phyloP scores from a whole-genome alignment of 1,140 invertebrate species.

The Atopsyche davidsoni region DNA sequence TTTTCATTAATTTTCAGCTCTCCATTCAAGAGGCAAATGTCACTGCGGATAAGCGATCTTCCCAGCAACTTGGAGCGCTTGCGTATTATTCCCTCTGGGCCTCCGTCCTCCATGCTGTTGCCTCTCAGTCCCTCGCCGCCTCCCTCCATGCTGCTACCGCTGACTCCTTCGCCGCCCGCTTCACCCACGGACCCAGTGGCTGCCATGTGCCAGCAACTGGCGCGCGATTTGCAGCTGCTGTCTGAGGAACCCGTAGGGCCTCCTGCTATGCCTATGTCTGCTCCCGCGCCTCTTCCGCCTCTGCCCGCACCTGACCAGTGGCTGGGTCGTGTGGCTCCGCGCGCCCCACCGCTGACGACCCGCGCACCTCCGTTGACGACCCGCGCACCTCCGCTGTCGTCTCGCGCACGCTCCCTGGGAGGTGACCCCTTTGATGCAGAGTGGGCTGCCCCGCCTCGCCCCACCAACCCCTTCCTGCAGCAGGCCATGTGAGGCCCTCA shows the following conservation, averaged over 20 bases:
- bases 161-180: conserved; percentile 30
- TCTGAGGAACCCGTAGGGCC: conserved; percentile 37
- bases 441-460: conserved; percentile 62
- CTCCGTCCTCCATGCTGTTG: conserved; percentile 34
- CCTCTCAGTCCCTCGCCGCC: conserved; percentile 35
- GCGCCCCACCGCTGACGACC: conserved; percentile 53
- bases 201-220: conserved; percentile 45
- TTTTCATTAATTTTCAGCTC: conserved; percentile 49
- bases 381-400: conserved; percentile 57
- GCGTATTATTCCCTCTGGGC: conserved; percentile 50
- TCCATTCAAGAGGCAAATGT: conserved; percentile 94
- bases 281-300: conserved; percentile 30
- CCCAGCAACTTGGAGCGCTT: conserved; percentile 87
- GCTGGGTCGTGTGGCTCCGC: conserved; percentile 73
- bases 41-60: conserved; percentile 85
- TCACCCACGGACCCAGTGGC: conserved; percentile 35
- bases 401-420: conserved; percentile 45
- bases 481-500: conserved; percentile 19
- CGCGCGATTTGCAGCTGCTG: conserved; percentile 41
- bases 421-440: conserved; percentile 81
- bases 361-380: conserved; percentile 51
- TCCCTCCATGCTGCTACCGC: conserved; percentile 36
- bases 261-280: conserved; percentile 33
- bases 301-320: conserved; percentile 49
- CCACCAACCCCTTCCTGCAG: conserved; percentile 29